Evolutionary conservation across 2,797 vertebrate species (phyloP).

Genomic region (Tadarida brasiliensis): DNA sequence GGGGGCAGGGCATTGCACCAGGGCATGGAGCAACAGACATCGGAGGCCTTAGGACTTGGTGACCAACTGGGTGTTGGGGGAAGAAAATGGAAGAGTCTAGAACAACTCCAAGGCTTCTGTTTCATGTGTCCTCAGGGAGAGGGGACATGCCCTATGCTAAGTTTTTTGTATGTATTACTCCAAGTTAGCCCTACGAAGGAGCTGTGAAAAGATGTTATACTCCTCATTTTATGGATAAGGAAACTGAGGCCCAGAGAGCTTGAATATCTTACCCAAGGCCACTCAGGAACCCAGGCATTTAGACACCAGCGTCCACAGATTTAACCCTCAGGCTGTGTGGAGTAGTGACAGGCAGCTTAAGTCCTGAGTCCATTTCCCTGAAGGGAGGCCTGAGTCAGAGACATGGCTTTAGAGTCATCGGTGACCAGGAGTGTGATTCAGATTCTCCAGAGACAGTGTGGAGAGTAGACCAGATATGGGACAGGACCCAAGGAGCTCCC

Average conservation of each 20-base stretch:
- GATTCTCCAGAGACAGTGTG: background rate
- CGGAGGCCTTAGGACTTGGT: background rate
- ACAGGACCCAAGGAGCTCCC: background rate
- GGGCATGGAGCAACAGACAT: background rate
- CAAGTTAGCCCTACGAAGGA: background rate
- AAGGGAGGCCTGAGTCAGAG: background rate
- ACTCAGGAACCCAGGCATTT: slow-evolving; percentile 2
- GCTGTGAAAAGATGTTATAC: background rate
- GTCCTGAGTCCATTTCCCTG: background rate
- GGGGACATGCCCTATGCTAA: background rate
- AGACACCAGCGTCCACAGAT: background rate
- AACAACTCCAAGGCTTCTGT: background rate
- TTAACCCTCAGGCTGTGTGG: background rate
- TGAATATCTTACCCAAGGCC: background rate
- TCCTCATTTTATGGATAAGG: background rate
- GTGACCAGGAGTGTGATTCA: background rate
- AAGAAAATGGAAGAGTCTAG: background rate
- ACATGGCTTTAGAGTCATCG: background rate
- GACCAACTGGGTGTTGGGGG: background rate
- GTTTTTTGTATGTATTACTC: background rate
- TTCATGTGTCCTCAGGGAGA: background rate
- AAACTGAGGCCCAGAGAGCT: slow-evolving; percentile 24
- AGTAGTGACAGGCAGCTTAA: background rate
- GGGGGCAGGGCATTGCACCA: background rate
- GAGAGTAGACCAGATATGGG: background rate